Evolutionary conservation across 2,888 invertebrate species (phyloP), one percentile per base, ranked within the genome.

Genomic region (Glyphotaelius pellucidus): DNA sequence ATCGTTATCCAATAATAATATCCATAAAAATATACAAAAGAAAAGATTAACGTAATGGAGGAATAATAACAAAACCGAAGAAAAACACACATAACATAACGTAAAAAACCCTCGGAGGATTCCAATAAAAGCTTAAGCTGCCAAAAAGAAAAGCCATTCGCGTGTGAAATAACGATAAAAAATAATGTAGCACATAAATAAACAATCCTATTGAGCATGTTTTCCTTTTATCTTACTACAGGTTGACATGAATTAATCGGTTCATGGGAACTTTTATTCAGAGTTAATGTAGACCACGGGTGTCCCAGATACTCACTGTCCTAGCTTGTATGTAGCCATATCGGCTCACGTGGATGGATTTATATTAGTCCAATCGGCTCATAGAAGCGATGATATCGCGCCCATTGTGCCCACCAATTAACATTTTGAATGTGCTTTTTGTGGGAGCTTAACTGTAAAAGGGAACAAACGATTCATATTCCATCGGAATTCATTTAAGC

Each of bases 181-280:
- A 79, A 35, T 0, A 79, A 32, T 79, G 79, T n/a, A 15, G 88
- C 42, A 38, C 31, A 38, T 79, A 88, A 88, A 88, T 88, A 89
- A 89, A 89, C 79, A 89, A 89, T 79, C 35, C 1, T 38, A 89
- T 89, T 79, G n/a, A 80, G 35, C 88, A 35, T 35, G 88, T 89
- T 89, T 89, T 79, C 35, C 79, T 89, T 89, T 89, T 25, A 80
- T 89, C 88, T 80, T 86, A 79, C 35, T n/a, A 25, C 9, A 35
- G 79, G 88, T 89, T 89, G 88, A 89, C 88, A 89, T 38, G 88
- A 80, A 89, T 80, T 80, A 89, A 80, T 80, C 12, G 88, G 80
- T 31, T 52, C 67, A 38, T 35, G 35, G 88, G 35, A 89, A 89
- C 88, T 89, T 89, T 80, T 80, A 80, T 80, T n/a, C 52, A n/a